phyloP scores from a whole-genome alignment of 2,113 vertebrate species.

The Phycodurus eques region DNA sequence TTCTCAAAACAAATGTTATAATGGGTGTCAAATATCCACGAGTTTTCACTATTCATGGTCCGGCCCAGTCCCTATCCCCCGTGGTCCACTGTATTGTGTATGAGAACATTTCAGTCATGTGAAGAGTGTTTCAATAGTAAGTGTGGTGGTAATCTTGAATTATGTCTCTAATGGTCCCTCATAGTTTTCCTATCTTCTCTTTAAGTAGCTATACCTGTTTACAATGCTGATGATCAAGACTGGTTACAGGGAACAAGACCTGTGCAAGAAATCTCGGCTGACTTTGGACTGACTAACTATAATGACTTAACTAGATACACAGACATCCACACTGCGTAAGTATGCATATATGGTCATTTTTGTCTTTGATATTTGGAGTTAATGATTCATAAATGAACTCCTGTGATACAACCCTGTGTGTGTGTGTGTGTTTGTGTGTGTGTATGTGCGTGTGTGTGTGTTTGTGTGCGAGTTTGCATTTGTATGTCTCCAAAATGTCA shows the following conservation, averaged over 20 bases:
- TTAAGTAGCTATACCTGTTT: not conserved
- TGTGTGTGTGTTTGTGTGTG: conserved; percentile 13
- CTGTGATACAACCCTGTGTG: conserved; percentile 43
- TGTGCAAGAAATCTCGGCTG: not conserved
- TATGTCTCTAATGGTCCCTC: no score
- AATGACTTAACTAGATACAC: not conserved
- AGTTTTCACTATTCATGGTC: no score
- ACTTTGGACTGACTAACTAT: not conserved
- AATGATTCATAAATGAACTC: conserved; percentile 61
- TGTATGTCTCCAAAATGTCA: conserved; percentile 48
- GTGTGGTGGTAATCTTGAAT: not conserved
- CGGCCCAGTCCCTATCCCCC: no score
- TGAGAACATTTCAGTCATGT: no score
- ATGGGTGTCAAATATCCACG: no score
- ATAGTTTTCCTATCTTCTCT: not conserved
- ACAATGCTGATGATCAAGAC: not conserved
- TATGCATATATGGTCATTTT: conserved; percentile 28
- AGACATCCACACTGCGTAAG: not conserved
- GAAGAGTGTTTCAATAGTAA: not conserved
- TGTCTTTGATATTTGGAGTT: conserved; percentile 61
- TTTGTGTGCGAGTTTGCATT: conserved; percentile 5
- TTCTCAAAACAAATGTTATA: no score
- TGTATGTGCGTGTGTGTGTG: conserved; percentile 11
- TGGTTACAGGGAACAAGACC: not conserved
- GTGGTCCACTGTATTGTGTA: no score